Base-by-base conservation (phyloP, 2,113 vertebrate genomes). In the Heptranchias perlo region DNA sequence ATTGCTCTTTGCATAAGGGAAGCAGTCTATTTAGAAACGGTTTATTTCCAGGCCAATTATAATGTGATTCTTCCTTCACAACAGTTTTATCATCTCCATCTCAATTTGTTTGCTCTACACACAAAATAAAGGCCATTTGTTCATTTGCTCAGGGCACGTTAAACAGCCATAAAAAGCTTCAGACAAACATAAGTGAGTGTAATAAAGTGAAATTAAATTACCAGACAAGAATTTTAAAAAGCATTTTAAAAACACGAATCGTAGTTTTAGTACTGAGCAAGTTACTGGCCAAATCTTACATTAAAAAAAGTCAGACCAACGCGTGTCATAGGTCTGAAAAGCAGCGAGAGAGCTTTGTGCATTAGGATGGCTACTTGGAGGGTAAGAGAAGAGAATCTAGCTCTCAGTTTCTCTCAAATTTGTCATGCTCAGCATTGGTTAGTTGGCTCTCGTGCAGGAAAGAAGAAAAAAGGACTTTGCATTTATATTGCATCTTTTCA, bases 161-260 rank as follows among this genome's bases (percentile, higher is more conserved):
- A 49, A 49, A 47, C 18, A 6, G 47, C 25, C 49, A 54, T 28
- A 87, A 89, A 54, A 3, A 31, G 47, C 86, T 89, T 11, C 86
- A 89, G 86, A 52, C 49, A 89, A 31, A 89, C 86, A 10, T 54
- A 23, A 54, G 25, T 11, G 86, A 31, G 28, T 52, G 86, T 13
- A 54, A 89, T 54, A 54, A 89, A 89, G 23, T 89, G 28, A 89
- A 54, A 49, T 31, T 89, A 89, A 89, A 89, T 89, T 84, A 89
- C 86, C 10, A 49, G 86, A 89, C 25, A 28, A 52, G 49, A 89
- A 52, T 82, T 82, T 47, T 82, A 44, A 44, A 82, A 44, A 82
- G 18, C 39, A 82, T 31, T 82, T 82, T 82, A 44, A 82, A 82
- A 21, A 7, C 13, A 16, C 5, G 5, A 47, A 11, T 82, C 35